A percentile compares a stretch with the other conserved stretches of the same genome.
phyloP scores from a whole-genome alignment of 2,113 vertebrate species.

The Anhinga anhinga region DNA sequence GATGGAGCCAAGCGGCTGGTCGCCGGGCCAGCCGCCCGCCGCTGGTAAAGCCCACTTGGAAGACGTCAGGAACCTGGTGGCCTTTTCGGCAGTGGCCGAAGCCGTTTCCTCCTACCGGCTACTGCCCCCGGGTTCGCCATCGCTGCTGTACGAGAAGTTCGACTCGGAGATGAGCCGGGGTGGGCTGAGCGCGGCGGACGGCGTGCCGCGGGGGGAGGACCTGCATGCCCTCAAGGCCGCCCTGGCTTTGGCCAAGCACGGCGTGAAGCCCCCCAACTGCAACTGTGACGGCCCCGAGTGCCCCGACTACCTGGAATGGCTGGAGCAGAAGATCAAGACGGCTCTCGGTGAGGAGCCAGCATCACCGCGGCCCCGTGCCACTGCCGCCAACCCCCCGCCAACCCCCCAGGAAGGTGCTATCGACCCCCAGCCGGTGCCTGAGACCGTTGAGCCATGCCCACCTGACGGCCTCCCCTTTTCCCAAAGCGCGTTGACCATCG shows the following conservation, averaged over 20 bases:
- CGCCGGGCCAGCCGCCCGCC: conserved; percentile 58
- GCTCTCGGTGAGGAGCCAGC: conserved; percentile 69
- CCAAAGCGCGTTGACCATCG: conserved; percentile 89
- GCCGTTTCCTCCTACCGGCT: conserved; percentile 82
- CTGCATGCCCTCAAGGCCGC: conserved; percentile 86
- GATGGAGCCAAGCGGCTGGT: conserved; percentile 67
- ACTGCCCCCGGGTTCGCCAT: conserved; percentile 33
- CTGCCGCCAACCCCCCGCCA: background rate
- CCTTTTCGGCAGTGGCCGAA: conserved; percentile 88
- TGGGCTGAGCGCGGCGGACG: conserved; percentile 39
- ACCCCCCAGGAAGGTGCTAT: conserved; percentile 49
- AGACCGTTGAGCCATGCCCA: conserved; percentile 58
- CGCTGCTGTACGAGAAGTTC: conserved; percentile 87
- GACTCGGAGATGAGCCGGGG: conserved; percentile 86
- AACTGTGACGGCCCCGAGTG: conserved; percentile 95
- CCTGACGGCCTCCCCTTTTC: conserved; percentile 86
- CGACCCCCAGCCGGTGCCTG: conserved; percentile 37
- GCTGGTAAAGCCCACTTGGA: conserved; percentile 80
- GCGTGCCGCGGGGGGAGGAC: conserved; percentile 76
- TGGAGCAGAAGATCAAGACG: conserved; percentile 93
- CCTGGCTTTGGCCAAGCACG: conserved; percentile 88
- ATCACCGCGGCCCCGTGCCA: background rate
- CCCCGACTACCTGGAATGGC: conserved; percentile 97
- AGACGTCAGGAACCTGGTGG: conserved; percentile 90
- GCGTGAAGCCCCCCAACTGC: conserved; percentile 93